These are phyloP conservation scores for Odocoileus hemionus DNA, from an alignment of 2,113 vertebrate genomes.

Conservation along the genomic window DNA sequence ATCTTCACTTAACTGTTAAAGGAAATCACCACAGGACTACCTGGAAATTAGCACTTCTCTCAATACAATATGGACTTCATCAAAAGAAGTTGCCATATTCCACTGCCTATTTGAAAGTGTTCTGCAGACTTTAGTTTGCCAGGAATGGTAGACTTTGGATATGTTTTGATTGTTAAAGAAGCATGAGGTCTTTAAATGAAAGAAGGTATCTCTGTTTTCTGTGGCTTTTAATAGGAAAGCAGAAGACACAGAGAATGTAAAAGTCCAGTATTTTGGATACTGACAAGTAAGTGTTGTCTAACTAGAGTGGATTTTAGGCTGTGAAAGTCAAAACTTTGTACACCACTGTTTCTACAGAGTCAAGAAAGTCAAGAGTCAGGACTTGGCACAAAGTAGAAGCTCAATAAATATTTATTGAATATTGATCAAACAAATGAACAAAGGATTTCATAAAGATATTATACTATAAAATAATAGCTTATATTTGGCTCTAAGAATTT, in stretches of 20 bases:
- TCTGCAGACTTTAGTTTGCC: not conserved
- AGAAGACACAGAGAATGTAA: not conserved
- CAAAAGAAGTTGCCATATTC: constrained; percentile 36
- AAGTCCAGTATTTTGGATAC: not conserved
- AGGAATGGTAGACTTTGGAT: not conserved
- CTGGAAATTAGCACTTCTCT: constrained; percentile 22
- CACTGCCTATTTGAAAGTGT: not conserved
- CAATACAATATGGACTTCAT: constrained; percentile 27
- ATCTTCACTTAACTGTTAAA: not conserved
- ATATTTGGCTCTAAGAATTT: not conserved
- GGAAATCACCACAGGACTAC: not conserved
- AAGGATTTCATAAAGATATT: not conserved
- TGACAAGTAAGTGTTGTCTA: not conserved
- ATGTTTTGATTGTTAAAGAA: constrained; percentile 21
- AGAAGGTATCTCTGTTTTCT: not conserved
- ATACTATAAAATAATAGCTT: not conserved
- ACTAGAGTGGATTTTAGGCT: not conserved
- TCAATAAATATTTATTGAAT: not conserved
- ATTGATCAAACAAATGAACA: not conserved
- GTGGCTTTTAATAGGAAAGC: not conserved
- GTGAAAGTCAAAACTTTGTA: not conserved
- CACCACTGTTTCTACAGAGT: not conserved
- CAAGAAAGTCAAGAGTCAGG: not conserved
- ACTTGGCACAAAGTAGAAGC: not conserved
- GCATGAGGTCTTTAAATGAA: not conserved